Base-by-base conservation (phyloP, 1,140 invertebrate species). In the Leptinotarsa texana region DNA sequence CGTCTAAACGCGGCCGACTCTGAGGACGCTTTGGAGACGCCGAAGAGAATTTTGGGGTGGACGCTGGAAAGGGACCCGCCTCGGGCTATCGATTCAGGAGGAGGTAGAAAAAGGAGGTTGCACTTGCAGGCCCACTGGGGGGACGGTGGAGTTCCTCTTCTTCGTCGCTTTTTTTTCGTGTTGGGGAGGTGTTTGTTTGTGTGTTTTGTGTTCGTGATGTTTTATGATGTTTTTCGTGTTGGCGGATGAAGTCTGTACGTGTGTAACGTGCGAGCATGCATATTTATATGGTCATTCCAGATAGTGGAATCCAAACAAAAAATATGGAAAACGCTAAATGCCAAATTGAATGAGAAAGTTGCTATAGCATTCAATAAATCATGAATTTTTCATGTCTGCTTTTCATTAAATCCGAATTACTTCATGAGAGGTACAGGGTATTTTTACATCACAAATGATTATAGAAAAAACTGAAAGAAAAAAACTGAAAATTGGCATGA, bases 1-100 rank as follows among this genome's bases (percentile, higher is more conserved):
- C 82, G 81, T 83, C 82, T 81, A 75, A 75, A 71, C 80, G 75
- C 78, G 76, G 79, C 78, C 79, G 79, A 75, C 81, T 80, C 72
- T 78, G 76, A 73, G 77, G 77, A 76, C 78, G 79, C 80, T 82
- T 82, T 82, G 81, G 77, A 76, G 80, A 75, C 74, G 65, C 76
- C 73, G 78, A 72, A 77, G 80, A 77, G 74, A 78, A 74, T 76
- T 79, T 78, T 75, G 80, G 79, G 79, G 81, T 79, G 80, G 79
- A 79, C 78, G 82, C 76, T 75, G 69, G 74, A 77, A 75, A 72
- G 76, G 74, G 75, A 42, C 17, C 75, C 81, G 80, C 78, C 80
- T 63, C 42, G 57, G 67, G 75, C 72, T 69, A 73, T 72, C 76
- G 76, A 74, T 77, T 69, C 33, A n/a, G 22, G 63, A 68, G 63